A percentile compares a stretch with the other conserved stretches of the same genome.
phyloP scores from a whole-genome alignment of 2,113 vertebrate species.

The Perca schrenkii region DNA sequence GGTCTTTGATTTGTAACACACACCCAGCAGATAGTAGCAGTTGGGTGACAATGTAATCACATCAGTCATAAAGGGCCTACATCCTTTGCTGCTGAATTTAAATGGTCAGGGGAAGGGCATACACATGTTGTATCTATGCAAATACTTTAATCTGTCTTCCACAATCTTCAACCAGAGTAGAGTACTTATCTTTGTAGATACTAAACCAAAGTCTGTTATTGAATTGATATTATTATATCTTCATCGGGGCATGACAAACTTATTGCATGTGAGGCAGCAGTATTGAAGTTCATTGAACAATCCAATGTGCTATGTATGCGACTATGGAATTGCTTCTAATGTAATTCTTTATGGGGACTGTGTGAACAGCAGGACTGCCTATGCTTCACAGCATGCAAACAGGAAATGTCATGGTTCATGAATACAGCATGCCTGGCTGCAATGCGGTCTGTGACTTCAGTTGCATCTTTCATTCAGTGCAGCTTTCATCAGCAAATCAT shows the following conservation, averaged over 20 bases:
- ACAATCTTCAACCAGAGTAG: slow-evolving; percentile 24
- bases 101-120: slow-evolving; percentile 31
- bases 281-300: slow-evolving; percentile 67
- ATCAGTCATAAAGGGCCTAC: slow-evolving; percentile 29
- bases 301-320: slow-evolving; percentile 41
- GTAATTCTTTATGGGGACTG: slow-evolving; percentile 59
- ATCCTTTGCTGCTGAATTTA: slow-evolving; percentile 19
- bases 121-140: slow-evolving; percentile 11
- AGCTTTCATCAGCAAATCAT: slow-evolving; percentile 19
- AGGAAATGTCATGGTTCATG: slow-evolving; percentile 37
- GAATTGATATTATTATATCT: slow-evolving; percentile 66
- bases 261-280: slow-evolving; percentile 34
- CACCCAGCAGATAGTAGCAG: slow-evolving; percentile 13
- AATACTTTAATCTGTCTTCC: slow-evolving; percentile 41
- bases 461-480: not conserved
- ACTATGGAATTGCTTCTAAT: slow-evolving; percentile 64
- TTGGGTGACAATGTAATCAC: slow-evolving; percentile 35
- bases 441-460: slow-evolving; percentile 28
- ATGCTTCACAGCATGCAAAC: slow-evolving; percentile 42
- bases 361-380: slow-evolving; percentile 40
- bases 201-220: slow-evolving; percentile 48
- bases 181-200: slow-evolving; percentile 33
- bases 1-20: slow-evolving; percentile 13
- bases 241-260: slow-evolving; percentile 65
- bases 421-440: slow-evolving; percentile 25